Percentiles rank a stretch among this genome's conserved stretches.
These are phyloP conservation scores for Agrilus planipennis DNA, from an alignment of 1,140 invertebrate genomes.

Conservation along the genomic window DNA sequence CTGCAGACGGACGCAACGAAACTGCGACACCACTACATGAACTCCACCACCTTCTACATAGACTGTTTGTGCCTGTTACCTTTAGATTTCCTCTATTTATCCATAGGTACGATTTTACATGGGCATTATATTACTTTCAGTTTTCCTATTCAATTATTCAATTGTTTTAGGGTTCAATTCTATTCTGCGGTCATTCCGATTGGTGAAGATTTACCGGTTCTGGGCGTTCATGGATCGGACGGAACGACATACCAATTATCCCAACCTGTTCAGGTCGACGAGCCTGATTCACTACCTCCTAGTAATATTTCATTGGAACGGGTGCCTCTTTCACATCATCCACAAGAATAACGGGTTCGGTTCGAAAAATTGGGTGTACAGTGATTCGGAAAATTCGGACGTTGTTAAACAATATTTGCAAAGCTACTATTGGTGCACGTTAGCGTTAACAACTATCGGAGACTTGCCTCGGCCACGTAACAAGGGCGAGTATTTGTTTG, in stretches of 20 bases:
- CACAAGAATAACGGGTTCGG: constrained; percentile 89
- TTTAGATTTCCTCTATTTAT: constrained; percentile 95
- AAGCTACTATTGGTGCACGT: constrained; percentile 96
- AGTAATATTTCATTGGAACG: constrained; percentile 99
- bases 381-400: constrained; percentile 68
- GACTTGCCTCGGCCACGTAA: constrained; percentile 67
- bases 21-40: constrained; percentile 93
- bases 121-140: no score
- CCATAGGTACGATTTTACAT: no score
- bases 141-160: not conserved
- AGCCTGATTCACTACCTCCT: constrained; percentile 92
- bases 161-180: no score
- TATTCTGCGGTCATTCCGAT: constrained; percentile 88
- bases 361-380: constrained; percentile 82
- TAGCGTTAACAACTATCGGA: constrained; percentile 87
- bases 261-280: constrained; percentile 90
- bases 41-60: constrained; percentile 97
- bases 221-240: constrained; percentile 98
- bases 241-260: constrained; percentile 96
- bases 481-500: constrained; percentile 83
- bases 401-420: constrained; percentile 91
- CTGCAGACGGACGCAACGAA: constrained; percentile 90
- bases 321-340: constrained; percentile 93
- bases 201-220: constrained; percentile 96
- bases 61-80: constrained; percentile 95